A percentile compares a stretch with the other conserved stretches of the same genome.
Conservation (phyloP, 1,140 invertebrate species). For the Brachionus paranguensis region DNA sequence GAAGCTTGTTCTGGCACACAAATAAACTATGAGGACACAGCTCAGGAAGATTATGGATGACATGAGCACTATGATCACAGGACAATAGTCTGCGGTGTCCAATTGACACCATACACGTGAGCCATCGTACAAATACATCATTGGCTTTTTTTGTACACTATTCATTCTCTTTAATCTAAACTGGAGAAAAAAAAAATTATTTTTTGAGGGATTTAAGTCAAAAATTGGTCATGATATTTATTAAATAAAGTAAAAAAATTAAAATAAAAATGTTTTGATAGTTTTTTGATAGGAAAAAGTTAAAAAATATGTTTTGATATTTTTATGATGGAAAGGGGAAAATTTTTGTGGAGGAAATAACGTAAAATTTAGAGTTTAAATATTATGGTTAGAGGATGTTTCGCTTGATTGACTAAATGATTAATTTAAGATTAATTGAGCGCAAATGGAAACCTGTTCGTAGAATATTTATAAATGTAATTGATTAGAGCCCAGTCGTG, state of each 20-base stretch:
- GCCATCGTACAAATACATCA: neutral
- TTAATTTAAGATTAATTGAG: constrained; percentile 16
- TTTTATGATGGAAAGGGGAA: too few relatives aligned
- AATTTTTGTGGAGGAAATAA: neutral
- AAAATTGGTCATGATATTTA: too few relatives aligned
- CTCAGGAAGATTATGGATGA: neutral
- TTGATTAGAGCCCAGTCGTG: neutral
- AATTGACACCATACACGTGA: neutral
- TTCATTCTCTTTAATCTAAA: neutral
- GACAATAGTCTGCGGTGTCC: neutral
- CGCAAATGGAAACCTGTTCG: constrained; percentile 15
- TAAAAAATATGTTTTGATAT: too few relatives aligned
- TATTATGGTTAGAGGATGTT: neutral
- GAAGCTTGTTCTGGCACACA: constrained; percentile 11
- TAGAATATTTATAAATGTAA: neutral
- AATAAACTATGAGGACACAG: neutral
- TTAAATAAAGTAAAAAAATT: too few relatives aligned
- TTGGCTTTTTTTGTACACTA: neutral
- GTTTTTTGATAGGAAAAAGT: too few relatives aligned
- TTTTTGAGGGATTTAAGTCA: neutral
- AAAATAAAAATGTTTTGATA: too few relatives aligned
- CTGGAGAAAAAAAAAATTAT: neutral
- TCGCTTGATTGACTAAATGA: neutral
- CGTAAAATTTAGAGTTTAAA: neutral
- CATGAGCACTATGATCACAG: neutral